phyloP scores from a whole-genome alignment of 2,113 vertebrate species.

The Thermophis baileyi region DNA sequence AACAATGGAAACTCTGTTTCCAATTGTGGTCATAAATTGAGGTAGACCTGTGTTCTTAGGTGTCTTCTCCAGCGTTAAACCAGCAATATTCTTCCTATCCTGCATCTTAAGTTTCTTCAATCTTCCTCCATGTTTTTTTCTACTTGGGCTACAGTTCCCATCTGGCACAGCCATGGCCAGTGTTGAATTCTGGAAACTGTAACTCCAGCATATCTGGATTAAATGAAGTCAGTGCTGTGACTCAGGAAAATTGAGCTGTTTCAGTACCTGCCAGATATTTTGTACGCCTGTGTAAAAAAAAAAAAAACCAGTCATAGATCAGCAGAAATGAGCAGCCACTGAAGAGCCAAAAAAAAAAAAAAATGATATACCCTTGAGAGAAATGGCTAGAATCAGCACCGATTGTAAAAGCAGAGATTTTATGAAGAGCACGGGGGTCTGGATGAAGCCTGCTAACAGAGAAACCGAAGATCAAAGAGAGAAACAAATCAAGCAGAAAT shows the following conservation, averaged over 20 bases:
- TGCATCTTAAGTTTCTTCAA: neutral
- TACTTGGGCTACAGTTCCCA: neutral
- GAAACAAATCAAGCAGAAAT: neutral
- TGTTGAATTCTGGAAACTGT: neutral
- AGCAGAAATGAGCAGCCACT: neutral
- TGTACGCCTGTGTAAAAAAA: neutral
- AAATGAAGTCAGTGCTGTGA: neutral
- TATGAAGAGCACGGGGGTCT: neutral
- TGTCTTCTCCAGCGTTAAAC: neutral
- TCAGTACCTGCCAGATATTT: neutral
- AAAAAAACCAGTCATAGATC: neutral
- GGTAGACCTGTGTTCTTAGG: neutral
- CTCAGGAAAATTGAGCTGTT: neutral
- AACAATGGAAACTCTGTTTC: neutral
- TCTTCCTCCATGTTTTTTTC: neutral
- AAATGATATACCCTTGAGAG: neutral
- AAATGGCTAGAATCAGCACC: neutral
- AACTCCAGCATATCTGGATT: neutral
- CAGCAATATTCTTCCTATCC: neutral
- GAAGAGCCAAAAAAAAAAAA: neutral
- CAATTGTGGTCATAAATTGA: no score
- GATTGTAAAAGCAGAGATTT: neutral
- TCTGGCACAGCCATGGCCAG: neutral
- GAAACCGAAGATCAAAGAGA: neutral
- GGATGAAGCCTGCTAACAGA: neutral